Evolutionary conservation across 2,797 vertebrate genomes (phyloP), one percentile per base, ranked within the genome.

Genomic region (Dermochelys coriacea): DNA sequence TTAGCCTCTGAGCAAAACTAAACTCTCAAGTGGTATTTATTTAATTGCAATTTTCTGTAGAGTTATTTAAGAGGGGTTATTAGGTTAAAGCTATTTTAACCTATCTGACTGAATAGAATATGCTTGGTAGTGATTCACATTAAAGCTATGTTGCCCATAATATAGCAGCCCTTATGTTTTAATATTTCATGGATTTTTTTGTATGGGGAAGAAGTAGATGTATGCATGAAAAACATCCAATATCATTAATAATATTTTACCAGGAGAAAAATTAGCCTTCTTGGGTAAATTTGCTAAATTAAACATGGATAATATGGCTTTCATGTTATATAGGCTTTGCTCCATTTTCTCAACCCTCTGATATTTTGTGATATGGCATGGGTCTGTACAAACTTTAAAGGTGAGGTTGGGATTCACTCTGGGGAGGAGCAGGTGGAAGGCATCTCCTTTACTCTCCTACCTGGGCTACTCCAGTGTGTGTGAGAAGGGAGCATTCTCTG

Each of bases 41-140:
- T 97, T 97, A 97, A 97, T 97, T 95, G 92, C 97, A 93, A 97
- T 97, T 97, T 97, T 97, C 93, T 95, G 59, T 91, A 96, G 96
- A 95, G 88, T 96, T 97, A 95, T 96, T 97, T 97, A 97, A 95
- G 92, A 98, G 92, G 5, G 78, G 89, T 98, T 97, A 93, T 90
- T 94, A 95, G 86, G 87, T 97, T 96, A 97, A 91, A 96, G 75
- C 96, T 97, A 96, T 97, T 95, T 96, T 95, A 86, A 83, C 51
- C 71, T 90, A 91, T 74, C 49, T 93, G 85, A 82, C 87, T 71
- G 86, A 57, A 84, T 93, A 97, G 92, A 93, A 86, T 68, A 85
- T 64, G 80, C 18, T 74, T 68, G 91, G 51, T 78, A 79, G 87
- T 94, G 88, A 94, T 85, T 94, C 96, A 84, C 14, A 64, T 95